Base-by-base conservation (phyloP, 2,113 vertebrate genomes). In the Pomatorhinus ruficollis region DNA sequence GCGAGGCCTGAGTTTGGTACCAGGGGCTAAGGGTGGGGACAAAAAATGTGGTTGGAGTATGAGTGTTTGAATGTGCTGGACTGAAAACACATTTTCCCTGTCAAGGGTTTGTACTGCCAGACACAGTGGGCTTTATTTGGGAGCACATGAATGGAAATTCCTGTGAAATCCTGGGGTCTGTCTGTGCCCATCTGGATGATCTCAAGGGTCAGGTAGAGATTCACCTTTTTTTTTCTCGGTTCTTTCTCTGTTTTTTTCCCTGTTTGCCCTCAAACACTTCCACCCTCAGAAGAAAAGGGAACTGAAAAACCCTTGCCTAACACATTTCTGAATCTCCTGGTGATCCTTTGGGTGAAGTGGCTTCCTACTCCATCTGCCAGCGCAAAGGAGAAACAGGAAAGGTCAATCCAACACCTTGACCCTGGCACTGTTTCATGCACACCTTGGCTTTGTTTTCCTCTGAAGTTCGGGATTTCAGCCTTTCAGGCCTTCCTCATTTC, bases 11-110 rank as follows among this genome's bases (percentile, higher is more conserved):
- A 72, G 42, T 86, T 65, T 56, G 45, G 54, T 30, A 13, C 33
- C 27, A 20, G 3, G 13, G 44, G 40, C 15, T 52, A n/a, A 37
- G 1, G 1, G 12, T 11, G 44, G 40, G 35, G n/a, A 60, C 5
- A 49, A 27, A 60, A 40, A 42, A 3, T 0, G 0, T 12, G 8
- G 8, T 16, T 66, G 17, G 31, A n/a, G 19, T 57, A 6, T 7
- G 39, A 53, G 21, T 16, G 19, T 25, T 20, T 31, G 40, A 15
- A 60, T 31, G 15, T 30, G 25, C 25, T 50, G 15, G 35, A 70
- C 12, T 79, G 27, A 66, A 78, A 66, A 45, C 10, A 22, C 10
- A 15, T 31, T 20, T 11, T 35, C 9, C 15, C 12, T 37, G 6
- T 27, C 22, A 44, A 65, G 24, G 7, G 49, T 53, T 63, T 76